A percentile compares a stretch with the other conserved stretches of the same genome.
Conservation (phyloP, 2,797 vertebrate genomes). For the Sebastes hubbsi region DNA sequence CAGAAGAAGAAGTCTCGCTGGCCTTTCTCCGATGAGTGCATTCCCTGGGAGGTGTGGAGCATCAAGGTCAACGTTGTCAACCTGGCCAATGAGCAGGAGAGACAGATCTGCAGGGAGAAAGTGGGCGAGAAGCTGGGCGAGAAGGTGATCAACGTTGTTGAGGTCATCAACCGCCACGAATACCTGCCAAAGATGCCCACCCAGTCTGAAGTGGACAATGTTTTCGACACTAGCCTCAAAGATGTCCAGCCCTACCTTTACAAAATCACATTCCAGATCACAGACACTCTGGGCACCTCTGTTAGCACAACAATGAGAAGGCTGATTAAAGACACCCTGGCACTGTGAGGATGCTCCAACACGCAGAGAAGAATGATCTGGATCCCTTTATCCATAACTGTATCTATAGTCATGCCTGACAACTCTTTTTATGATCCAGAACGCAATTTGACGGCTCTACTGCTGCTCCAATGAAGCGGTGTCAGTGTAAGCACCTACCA, state of each 20-base stretch:
- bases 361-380: neutral
- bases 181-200: constrained; percentile 99
- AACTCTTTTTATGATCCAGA: neutral
- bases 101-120: constrained; percentile 98
- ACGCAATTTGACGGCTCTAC: neutral
- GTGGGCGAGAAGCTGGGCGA: constrained; percentile 98
- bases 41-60: constrained; percentile 98
- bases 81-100: constrained; percentile 96
- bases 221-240: constrained; percentile 95
- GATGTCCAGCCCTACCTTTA: constrained; percentile 98
- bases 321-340: constrained; percentile 97
- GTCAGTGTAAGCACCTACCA: neutral
- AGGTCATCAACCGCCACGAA: constrained; percentile 98
- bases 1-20: constrained; percentile 99
- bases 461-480: neutral
- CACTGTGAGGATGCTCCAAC: constrained; percentile 82
- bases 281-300: constrained; percentile 93
- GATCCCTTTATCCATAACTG: neutral
- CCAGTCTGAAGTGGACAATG: constrained; percentile 98
- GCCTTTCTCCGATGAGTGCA: constrained; percentile 98
- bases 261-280: constrained; percentile 98
- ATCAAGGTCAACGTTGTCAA: constrained; percentile 98
- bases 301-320: constrained; percentile 98
- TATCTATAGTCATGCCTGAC: constrained; percentile 3
- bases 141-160: constrained; percentile 97